phyloP scores from a whole-genome alignment of 2,113 vertebrate genomes.

The Gavia stellata region DNA sequence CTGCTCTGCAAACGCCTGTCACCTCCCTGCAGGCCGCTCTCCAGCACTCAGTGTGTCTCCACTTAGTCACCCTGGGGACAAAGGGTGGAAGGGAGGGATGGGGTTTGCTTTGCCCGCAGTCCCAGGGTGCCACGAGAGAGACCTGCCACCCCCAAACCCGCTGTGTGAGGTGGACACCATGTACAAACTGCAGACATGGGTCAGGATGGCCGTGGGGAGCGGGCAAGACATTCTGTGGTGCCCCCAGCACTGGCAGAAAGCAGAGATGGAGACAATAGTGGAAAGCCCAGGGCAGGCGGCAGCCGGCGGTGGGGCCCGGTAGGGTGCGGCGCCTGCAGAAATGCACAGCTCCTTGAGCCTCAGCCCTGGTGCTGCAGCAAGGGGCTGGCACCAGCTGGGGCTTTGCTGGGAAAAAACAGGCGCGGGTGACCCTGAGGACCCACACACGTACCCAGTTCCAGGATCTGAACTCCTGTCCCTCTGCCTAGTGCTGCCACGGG shows the following conservation, averaged over 20 bases:
- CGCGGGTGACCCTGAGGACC: not conserved
- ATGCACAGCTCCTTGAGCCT: not conserved
- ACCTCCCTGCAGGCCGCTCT: no score
- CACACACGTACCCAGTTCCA: accelerated
- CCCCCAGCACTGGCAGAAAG: not conserved
- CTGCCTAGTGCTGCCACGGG: not conserved
- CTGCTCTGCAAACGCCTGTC: no score
- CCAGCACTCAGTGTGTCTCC: no score
- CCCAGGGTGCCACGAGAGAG: no score
- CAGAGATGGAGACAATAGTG: not conserved
- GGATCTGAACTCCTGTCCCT: not conserved
- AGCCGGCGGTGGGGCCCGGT: not conserved
- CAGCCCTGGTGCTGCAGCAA: not conserved
- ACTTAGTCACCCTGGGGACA: no score
- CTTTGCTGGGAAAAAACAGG: no score
- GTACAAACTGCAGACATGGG: no score
- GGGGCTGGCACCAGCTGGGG: not conserved
- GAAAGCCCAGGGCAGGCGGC: not conserved
- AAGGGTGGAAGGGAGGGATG: no score
- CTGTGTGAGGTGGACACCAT: no score
- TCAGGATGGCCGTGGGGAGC: not conserved
- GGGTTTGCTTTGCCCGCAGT: no score
- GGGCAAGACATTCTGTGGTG: not conserved
- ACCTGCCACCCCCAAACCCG: no score
- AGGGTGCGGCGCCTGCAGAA: not conserved